Percentiles rank a stretch among this genome's conserved stretches.
phyloP scores from a whole-genome alignment of 2,113 vertebrate genomes.

The Oreotragus oreotragus region DNA sequence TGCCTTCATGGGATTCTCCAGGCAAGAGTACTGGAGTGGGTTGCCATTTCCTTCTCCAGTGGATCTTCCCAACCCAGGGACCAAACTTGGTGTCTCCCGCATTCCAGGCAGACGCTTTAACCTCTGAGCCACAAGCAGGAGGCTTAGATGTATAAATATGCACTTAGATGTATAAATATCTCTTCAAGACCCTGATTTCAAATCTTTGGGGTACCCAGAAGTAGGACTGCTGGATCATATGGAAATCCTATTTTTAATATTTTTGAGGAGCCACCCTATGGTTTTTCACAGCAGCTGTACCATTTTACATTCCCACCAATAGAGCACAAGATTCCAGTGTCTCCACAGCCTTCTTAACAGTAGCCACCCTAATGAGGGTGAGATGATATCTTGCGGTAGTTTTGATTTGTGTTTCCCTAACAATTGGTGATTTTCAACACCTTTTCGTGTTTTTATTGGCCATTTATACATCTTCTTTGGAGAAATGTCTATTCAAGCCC shows the following conservation, averaged over 20 bases:
- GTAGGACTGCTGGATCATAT: background rate
- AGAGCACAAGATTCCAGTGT: no score
- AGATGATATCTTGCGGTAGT: background rate
- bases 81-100: no score
- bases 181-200: background rate
- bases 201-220: background rate
- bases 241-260: background rate
- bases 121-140: no score
- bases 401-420: background rate
- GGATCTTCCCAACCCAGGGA: no score
- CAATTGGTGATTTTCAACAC: background rate
- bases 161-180: background rate
- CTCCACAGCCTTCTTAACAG: background rate
- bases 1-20: no score
- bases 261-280: background rate
- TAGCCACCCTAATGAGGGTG: background rate
- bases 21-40: no score
- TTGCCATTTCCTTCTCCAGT: no score
- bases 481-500: background rate
- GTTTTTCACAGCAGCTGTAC: background rate
- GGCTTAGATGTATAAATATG: no score
- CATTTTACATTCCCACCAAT: background rate
- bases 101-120: no score
- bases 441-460: background rate
- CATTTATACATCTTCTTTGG: background rate